Percentiles rank a stretch among this genome's conserved stretches.
phyloP scores from a whole-genome alignment of 2,888 invertebrate genomes.

The Torymus aiolomorphi region DNA sequence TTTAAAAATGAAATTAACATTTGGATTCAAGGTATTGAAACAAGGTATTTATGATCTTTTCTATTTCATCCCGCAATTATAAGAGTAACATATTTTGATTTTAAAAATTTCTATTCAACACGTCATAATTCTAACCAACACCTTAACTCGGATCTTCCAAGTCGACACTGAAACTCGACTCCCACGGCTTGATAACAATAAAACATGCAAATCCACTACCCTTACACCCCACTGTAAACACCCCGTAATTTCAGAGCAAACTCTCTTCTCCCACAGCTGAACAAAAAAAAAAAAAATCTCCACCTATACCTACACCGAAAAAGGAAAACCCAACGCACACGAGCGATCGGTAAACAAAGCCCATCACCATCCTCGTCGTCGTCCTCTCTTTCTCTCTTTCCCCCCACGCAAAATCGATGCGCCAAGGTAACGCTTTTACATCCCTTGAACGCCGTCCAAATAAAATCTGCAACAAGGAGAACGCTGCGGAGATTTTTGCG shows the following conservation, averaged over 20 bases:
- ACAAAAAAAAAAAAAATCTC: too few species aligned
- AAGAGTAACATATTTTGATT: too few species aligned
- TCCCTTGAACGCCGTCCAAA: slow-evolving; percentile 58
- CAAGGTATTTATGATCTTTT: too few species aligned
- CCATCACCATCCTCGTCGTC: background rate
- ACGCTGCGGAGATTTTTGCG: background rate
- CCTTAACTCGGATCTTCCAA: too few species aligned
- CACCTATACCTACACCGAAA: background rate
- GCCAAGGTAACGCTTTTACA: slow-evolving; percentile 58
- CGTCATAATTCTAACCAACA: too few species aligned
- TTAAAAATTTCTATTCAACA: too few species aligned
- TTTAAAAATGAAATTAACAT: too few species aligned
- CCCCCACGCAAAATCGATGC: slow-evolving; percentile 44
- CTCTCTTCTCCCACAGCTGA: too few species aligned
- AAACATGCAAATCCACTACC: background rate
- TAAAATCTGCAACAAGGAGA: slow-evolving; percentile 56
- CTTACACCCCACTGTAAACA: background rate
- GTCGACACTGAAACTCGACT: too few species aligned
- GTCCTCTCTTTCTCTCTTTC: background rate
- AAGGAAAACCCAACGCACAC: slow-evolving; percentile 3
- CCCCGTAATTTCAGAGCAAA: background rate
- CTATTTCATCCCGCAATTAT: too few species aligned
- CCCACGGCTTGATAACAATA: background rate
- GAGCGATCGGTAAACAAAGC: slow-evolving; percentile 40
- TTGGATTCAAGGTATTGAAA: too few species aligned